phyloP scores from a whole-genome alignment of 2,797 vertebrate genomes.

The Morelia viridis region DNA sequence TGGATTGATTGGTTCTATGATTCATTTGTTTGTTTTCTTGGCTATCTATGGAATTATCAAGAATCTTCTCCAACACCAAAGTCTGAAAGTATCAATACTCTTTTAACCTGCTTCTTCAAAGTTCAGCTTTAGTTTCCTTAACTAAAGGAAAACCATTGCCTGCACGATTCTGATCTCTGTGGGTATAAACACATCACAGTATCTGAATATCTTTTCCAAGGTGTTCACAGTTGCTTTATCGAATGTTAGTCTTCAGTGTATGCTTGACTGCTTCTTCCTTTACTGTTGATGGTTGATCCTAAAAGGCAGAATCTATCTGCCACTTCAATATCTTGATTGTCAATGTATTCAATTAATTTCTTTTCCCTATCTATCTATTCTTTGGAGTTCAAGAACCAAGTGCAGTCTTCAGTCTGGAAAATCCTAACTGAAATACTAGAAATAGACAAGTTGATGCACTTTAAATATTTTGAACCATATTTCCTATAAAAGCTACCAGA shows the following conservation, averaged over 20 bases:
- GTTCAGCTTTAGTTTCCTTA: not conserved
- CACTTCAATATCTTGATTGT: not conserved
- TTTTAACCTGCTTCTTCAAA: not conserved
- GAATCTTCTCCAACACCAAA: no score
- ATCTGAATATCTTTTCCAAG: not conserved
- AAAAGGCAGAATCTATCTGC: not conserved
- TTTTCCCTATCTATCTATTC: not conserved
- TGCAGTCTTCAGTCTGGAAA: not conserved
- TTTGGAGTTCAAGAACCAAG: not conserved
- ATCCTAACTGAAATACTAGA: not conserved
- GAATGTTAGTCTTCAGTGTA: not conserved
- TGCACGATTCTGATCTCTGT: not conserved
- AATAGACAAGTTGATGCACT: not conserved
- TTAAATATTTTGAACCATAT: not conserved
- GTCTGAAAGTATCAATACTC: not conserved
- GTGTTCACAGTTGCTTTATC: not conserved
- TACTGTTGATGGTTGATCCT: not conserved
- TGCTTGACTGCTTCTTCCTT: not conserved
- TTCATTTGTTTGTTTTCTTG: not conserved
- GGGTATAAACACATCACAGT: not conserved
- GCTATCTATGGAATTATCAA: not conserved
- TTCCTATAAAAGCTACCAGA: not conserved
- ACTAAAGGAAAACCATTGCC: not conserved
- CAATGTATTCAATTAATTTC: not conserved
- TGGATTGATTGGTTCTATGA: not conserved